These are phyloP conservation scores for Canis aureus DNA, from an alignment of 2,113 vertebrate species.

Conservation along the genomic window DNA sequence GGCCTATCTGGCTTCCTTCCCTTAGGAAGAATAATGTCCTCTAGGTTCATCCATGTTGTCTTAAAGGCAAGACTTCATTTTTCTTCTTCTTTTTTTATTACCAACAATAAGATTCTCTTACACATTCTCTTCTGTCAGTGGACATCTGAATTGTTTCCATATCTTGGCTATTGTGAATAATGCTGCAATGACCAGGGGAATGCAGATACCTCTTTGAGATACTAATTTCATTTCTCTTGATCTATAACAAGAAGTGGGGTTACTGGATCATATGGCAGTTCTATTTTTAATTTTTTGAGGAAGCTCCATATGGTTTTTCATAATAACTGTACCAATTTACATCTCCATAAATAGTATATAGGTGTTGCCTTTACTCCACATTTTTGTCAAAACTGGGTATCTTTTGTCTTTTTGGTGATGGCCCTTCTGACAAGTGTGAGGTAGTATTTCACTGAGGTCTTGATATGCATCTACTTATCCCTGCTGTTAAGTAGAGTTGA, in stretches of 20 bases:
- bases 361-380: neutral
- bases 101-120: too few relatives aligned
- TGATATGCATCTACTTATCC: neutral
- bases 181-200: neutral
- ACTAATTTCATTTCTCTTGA: constrained; percentile 6
- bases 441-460: neutral
- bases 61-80: neutral
- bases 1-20: neutral
- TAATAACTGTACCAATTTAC: neutral
- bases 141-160: neutral
- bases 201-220: neutral
- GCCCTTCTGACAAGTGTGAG: neutral
- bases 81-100: neutral
- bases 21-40: neutral
- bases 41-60: neutral
- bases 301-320: neutral
- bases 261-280: neutral
- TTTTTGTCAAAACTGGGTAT: neutral
- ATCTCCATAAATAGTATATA: neutral
- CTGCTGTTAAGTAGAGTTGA: neutral
- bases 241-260: neutral
- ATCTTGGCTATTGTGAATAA: neutral
- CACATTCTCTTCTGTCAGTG: too few relatives aligned
- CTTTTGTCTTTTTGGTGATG: neutral
- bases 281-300: constrained; percentile 16